Conservation (phyloP, 2,888 invertebrate genomes). For the Meliscaeva auricollis region DNA sequence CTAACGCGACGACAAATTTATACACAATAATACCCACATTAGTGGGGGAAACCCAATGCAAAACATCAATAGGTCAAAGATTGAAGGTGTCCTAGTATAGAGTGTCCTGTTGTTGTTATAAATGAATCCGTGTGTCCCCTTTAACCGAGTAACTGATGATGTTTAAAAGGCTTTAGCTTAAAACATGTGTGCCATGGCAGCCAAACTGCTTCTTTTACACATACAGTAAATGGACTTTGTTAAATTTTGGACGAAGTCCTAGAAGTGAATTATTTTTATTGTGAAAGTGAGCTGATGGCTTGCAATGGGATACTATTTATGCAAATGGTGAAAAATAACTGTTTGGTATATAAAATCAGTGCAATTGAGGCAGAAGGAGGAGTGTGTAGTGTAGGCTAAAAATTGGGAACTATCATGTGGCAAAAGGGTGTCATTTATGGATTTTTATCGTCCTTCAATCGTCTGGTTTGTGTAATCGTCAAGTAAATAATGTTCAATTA, state of each 20-base stretch:
- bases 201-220: background rate
- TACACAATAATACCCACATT: slow-evolving; percentile 31
- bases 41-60: slow-evolving; percentile 43
- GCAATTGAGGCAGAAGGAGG: background rate
- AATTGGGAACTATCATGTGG: slow-evolving; percentile 14
- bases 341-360: slow-evolving; percentile 41
- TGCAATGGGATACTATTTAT: slow-evolving; percentile 50
- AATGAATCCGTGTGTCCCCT: slow-evolving; percentile 49
- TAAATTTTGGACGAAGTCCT: slow-evolving; percentile 62
- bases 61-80: slow-evolving; percentile 73
- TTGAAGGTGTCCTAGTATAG: slow-evolving; percentile 48
- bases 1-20: slow-evolving; percentile 4
- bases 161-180: slow-evolving; percentile 46
- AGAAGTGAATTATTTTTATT: slow-evolving; percentile 70
- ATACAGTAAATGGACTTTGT: background rate
- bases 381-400: background rate
- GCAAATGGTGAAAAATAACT: slow-evolving; percentile 67
- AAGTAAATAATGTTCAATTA: slow-evolving; percentile 59
- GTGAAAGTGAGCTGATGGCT: slow-evolving; percentile 44
- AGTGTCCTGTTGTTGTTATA: slow-evolving; percentile 30
- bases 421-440: slow-evolving; percentile 11
- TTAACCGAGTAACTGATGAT: slow-evolving; percentile 40
- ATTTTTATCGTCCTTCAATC: slow-evolving; percentile 48
- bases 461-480: slow-evolving; percentile 62
- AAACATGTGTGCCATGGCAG: slow-evolving; percentile 14